Conservation (phyloP, 2,113 vertebrate genomes). For the Salvelinus sp. region DNA sequence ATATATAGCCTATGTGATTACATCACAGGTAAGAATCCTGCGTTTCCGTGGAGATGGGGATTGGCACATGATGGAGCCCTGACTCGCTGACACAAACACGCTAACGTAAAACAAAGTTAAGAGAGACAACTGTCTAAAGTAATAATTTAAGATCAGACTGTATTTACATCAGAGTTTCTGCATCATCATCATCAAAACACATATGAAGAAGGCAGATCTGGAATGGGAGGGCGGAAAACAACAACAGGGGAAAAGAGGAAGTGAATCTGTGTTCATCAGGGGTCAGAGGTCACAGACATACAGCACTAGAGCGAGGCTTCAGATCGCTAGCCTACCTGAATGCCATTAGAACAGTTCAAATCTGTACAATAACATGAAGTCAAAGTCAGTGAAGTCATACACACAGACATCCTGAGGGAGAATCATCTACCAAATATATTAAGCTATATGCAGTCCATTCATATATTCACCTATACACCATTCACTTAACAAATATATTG, state of each 20-base stretch:
- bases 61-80: slow-evolving; percentile 62
- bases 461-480: not conserved
- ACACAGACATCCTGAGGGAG: slow-evolving; percentile 6
- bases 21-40: slow-evolving; percentile 50
- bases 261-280: slow-evolving; percentile 1
- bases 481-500: not conserved
- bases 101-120: slow-evolving; percentile 34
- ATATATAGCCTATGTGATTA: slow-evolving; percentile 45
- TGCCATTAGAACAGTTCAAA: slow-evolving; percentile 41
- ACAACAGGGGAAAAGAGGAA: slow-evolving; percentile 20
- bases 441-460: not conserved
- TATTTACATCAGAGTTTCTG: slow-evolving; percentile 63
- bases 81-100: slow-evolving; percentile 47
- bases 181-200: slow-evolving; percentile 58
- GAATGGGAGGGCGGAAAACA: slow-evolving; percentile 50
- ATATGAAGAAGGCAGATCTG: slow-evolving; percentile 66
- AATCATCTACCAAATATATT: not conserved
- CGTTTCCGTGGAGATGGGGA: slow-evolving; percentile 48
- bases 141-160: slow-evolving; percentile 61
- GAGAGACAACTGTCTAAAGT: slow-evolving; percentile 50
- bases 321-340: slow-evolving; percentile 19
- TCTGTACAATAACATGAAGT: slow-evolving; percentile 27
- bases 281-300: not conserved
- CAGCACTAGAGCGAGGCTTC: not conserved
- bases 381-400: slow-evolving; percentile 1